Conservation (phyloP, 2,888 invertebrate species). For the Acanthoscelides obtectus region DNA sequence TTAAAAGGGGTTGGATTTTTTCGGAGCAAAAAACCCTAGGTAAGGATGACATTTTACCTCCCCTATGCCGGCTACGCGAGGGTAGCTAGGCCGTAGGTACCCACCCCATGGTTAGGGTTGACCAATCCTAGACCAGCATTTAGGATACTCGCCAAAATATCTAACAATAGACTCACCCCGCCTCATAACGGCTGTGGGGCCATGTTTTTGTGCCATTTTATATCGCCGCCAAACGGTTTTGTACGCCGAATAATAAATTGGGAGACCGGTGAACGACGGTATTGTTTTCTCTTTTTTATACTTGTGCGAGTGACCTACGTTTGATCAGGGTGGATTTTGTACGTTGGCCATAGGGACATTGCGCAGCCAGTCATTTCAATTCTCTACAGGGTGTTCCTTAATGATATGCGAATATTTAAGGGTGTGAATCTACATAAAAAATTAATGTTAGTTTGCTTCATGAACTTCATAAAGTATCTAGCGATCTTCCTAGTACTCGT, state of each 20-base stretch:
- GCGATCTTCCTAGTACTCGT: no score
- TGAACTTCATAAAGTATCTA: no score
- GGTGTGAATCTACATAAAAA: no score
- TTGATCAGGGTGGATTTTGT: not conserved
- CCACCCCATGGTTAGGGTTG: not conserved
- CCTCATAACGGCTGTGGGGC: not conserved
- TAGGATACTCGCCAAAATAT: not conserved
- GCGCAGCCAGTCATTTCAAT: not conserved
- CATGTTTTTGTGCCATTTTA: not conserved
- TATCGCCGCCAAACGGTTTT: not conserved
- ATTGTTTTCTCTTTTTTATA: not conserved
- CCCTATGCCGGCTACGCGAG: not conserved
- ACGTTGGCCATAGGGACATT: not conserved
- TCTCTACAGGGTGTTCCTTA: no score
- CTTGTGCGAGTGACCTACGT: not conserved
- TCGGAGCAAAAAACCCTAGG: not conserved
- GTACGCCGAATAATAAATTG: not conserved
- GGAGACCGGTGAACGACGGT: not conserved
- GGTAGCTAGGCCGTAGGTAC: not conserved
- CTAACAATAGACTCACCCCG: not conserved
- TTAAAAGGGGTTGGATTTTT: constrained; percentile 4
- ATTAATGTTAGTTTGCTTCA: no score
- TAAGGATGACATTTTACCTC: constrained; percentile 1
- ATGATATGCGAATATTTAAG: no score
- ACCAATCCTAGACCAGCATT: not conserved